Evolutionary conservation across 23 tunicate species (phyloP).

Genomic region (Trididemnum miniatum): DNA sequence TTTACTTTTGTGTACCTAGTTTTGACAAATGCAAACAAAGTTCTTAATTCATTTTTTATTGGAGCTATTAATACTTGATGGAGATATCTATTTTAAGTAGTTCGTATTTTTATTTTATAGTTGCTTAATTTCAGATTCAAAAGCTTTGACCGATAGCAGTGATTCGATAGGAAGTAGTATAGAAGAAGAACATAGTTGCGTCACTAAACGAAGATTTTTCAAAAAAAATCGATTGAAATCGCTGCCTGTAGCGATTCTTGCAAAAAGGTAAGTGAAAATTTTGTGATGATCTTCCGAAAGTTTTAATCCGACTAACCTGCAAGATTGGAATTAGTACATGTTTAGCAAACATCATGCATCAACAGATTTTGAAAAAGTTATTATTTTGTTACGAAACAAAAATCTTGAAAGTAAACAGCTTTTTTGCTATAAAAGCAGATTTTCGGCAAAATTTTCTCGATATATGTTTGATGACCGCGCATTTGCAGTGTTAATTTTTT

Average conservation of each 20-base stretch:
- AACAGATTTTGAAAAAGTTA: too few species aligned
- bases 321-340: too few species aligned
- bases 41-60: too few species aligned
- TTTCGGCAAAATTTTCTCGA: background rate
- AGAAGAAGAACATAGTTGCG: conserved; percentile 36
- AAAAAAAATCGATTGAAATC: conserved; percentile 72
- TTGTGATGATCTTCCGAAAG: background rate
- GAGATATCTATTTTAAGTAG: too few species aligned
- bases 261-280: conserved; percentile 10
- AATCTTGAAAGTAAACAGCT: background rate
- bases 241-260: conserved; percentile 66
- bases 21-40: too few species aligned
- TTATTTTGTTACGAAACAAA: too few species aligned
- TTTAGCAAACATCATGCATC: too few species aligned
- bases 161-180: conserved; percentile 33
- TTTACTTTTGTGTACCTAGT: too few species aligned
- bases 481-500: too few species aligned
- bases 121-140: background rate
- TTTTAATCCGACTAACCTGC: too few species aligned
- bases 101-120: too few species aligned
- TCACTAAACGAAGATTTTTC: conserved; percentile 38
- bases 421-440: background rate
- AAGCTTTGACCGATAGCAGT: background rate
- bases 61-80: too few species aligned
- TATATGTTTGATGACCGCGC: background rate